Evolutionary conservation across 2,888 invertebrate species (phyloP).

Genomic region (Drosophila stalkeri): DNA sequence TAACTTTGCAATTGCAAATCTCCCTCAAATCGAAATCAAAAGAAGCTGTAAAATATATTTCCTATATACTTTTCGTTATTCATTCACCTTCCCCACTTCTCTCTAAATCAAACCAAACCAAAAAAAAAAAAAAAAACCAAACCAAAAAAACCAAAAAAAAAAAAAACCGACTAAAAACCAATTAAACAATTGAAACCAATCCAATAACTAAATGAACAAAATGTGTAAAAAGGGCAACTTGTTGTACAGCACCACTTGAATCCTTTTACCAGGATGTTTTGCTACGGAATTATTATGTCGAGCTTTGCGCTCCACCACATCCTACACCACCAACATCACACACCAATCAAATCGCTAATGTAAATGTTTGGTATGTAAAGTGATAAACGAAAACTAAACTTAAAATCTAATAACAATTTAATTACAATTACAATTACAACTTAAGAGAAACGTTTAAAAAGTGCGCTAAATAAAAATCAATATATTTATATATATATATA

Average conservation of each 20-base stretch:
- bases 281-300: conserved; percentile 82
- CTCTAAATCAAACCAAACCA: conserved; percentile 38
- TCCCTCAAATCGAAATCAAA: conserved; percentile 21
- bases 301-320: conserved; percentile 81
- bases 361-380: conserved; percentile 82
- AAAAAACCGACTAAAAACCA: conserved; percentile 32
- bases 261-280: conserved; percentile 82
- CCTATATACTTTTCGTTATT: conserved; percentile 77
- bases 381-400: conserved; percentile 52
- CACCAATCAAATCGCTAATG: conserved; percentile 82
- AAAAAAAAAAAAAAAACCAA: background rate
- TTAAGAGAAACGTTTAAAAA: conserved; percentile 42
- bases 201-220: conserved; percentile 60
- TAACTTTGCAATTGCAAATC: conserved; percentile 28
- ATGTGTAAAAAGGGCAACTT: conserved; percentile 80
- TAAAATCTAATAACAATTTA: conserved; percentile 42
- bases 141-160: conserved; percentile 25
- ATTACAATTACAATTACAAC: conserved; percentile 3
- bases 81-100: conserved; percentile 72
- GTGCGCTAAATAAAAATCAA: conserved; percentile 46
- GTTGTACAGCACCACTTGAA: conserved; percentile 83
- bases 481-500: conserved; percentile 2
- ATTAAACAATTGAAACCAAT: conserved; percentile 56
- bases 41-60: conserved; percentile 76
- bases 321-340: conserved; percentile 81